Percentiles rank a stretch among this genome's conserved stretches.
Conservation (phyloP, 2,888 invertebrate genomes). For the Oegoconia quadripuncta region DNA sequence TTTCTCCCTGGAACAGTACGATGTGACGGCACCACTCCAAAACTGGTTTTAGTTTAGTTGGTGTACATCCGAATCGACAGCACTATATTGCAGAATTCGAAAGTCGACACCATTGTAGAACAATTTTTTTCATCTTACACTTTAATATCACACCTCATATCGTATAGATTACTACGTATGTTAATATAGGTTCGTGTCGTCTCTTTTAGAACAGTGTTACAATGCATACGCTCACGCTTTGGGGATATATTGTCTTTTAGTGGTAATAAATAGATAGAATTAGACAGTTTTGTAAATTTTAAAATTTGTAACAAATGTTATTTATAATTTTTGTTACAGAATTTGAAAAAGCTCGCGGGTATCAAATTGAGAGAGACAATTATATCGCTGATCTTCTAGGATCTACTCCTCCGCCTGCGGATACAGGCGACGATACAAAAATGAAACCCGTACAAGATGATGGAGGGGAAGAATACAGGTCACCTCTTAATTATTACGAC, state of each 20-base stretch:
- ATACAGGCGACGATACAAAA: slow-evolving; percentile 32
- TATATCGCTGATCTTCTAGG: slow-evolving; percentile 71
- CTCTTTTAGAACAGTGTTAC: too few species aligned
- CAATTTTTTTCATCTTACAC: too few species aligned
- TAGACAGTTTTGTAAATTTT: too few species aligned
- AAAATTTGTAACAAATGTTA: slow-evolving; percentile 1
- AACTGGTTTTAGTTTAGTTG: too few species aligned
- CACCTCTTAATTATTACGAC: slow-evolving; percentile 21
- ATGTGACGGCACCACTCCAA: too few species aligned
- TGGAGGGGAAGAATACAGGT: slow-evolving; percentile 20
- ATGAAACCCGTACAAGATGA: slow-evolving; percentile 31
- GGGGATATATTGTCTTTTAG: neutral
- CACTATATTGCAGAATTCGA: too few species aligned
- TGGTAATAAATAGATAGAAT: neutral
- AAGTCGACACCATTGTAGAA: too few species aligned
- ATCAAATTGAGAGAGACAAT: slow-evolving; percentile 81
- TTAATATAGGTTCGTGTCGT: too few species aligned
- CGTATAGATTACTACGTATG: too few species aligned
- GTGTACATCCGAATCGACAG: too few species aligned
- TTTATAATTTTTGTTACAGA: slow-evolving; percentile 54
- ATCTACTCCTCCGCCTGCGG: slow-evolving; percentile 32
- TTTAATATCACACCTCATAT: too few species aligned
- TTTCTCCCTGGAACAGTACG: too few species aligned
- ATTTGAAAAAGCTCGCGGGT: slow-evolving; percentile 83
- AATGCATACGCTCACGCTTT: neutral